Conservation (phyloP, 1,140 invertebrate genomes). For the Drosophila kikkawai region DNA sequence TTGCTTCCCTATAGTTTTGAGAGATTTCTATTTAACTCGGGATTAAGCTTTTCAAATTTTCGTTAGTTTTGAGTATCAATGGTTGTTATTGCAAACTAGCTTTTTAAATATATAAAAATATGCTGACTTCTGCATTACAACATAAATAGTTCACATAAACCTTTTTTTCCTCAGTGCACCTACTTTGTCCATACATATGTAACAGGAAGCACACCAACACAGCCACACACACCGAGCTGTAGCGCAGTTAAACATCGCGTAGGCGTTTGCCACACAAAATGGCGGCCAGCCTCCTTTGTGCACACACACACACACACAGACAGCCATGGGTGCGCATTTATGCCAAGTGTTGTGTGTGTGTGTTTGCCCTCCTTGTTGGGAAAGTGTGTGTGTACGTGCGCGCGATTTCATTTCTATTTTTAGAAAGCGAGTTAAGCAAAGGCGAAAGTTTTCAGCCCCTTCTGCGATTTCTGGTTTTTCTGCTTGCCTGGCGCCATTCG, state of each 20-base stretch:
- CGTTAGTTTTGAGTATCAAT: not conserved
- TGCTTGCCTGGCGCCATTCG: conserved; percentile 52
- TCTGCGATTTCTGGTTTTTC: conserved; percentile 41
- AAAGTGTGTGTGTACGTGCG: conserved; percentile 64
- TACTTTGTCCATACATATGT: conserved; percentile 19
- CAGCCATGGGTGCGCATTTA: conserved; percentile 11
- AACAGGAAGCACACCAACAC: conserved; percentile 25
- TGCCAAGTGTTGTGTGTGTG: conserved; percentile 3
- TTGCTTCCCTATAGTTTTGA: not conserved
- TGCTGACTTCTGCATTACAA: not conserved
- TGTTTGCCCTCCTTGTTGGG: conserved; percentile 29
- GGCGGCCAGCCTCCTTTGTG: conserved; percentile 74
- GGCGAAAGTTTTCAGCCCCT: conserved; percentile 61
- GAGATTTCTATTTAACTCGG: not conserved
- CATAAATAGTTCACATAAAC: not conserved
- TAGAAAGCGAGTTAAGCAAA: conserved; percentile 68
- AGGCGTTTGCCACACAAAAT: conserved; percentile 77
- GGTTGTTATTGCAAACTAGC: too few species aligned
- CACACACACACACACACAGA: conserved; percentile 54
- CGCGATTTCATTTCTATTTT: conserved; percentile 82
- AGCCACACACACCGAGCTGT: conserved; percentile 21
- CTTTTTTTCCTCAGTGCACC: conserved; percentile 9
- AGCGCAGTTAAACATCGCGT: conserved; percentile 58
- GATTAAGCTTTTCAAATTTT: not conserved
- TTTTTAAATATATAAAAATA: not conserved